Evolutionary conservation across 2,888 invertebrate genomes (phyloP), one percentile per base, ranked within the genome.

Genomic region (Theretra japonica): DNA sequence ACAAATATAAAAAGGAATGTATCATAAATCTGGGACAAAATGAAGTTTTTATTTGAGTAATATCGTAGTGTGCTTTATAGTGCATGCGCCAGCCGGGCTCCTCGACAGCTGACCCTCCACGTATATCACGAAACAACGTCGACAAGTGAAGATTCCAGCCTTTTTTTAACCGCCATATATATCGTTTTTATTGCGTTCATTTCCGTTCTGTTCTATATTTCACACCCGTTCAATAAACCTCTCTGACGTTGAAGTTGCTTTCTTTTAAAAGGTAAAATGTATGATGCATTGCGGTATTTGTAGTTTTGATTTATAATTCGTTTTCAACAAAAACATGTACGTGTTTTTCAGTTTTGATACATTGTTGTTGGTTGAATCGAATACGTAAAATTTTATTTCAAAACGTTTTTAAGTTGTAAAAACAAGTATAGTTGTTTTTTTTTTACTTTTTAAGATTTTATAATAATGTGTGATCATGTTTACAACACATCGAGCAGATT

Each of bases 91-190:
- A 41, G 21, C 62, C 23, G 62, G 33, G 21, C 21, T 11, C 17
- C 56, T 5, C 30, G n/a, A 50, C 21, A 21, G 60, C 60, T 70
- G 70, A 70, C 62, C 70, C 70, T 33, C 50, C 62, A 4, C 79
- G 79, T 86, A 84, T 83, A 83, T 86, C 83, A 84, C 76, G 73
- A 78, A 80, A 82, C 83, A 80, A 80, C 84, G 86, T 84, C 79
- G 81, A 78, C 76, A 81, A 72, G 72, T 69, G 75, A 76, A 81
- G 79, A 81, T 80, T 83, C 81, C 76, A 75, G 74, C 71, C 73
- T 73, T 74, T 75, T n/a, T 73, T 76, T 74, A 74, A 75, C 78
- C 73, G 75, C 73, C 73, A 74, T 77, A 57, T 68, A 59, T 73
- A 68, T 68, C 28, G 65, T 58, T 73, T 73, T 82, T 75, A 77